These are phyloP conservation scores for Pseudomyrmex flavicornis DNA, from an alignment of 1,140 invertebrate genomes.

Conservation along the genomic window DNA sequence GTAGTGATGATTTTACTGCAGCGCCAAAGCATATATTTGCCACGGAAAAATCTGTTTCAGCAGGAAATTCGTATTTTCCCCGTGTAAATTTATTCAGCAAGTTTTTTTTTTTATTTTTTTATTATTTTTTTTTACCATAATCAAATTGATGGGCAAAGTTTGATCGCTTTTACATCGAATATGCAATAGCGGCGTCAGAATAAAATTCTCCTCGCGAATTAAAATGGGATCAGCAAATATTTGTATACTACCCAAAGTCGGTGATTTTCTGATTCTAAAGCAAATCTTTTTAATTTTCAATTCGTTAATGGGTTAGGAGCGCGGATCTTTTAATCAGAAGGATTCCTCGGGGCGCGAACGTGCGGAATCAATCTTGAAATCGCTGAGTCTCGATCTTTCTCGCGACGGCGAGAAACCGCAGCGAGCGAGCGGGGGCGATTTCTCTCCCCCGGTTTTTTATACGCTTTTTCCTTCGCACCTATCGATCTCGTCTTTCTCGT, in stretches of 20 bases:
- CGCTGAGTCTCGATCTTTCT: slow-evolving; percentile 55
- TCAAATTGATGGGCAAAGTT: too few relatives aligned
- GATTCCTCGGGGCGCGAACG: slow-evolving; percentile 13
- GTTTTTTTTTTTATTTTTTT: too few relatives aligned
- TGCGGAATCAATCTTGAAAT: slow-evolving; percentile 56
- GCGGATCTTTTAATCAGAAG: slow-evolving; percentile 36
- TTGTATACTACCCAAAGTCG: background rate
- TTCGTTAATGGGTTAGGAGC: slow-evolving; percentile 30
- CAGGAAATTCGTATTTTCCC: too few relatives aligned
- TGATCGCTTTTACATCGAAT: slow-evolving; percentile 6
- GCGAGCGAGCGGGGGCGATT: slow-evolving; percentile 13
- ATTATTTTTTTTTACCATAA: background rate
- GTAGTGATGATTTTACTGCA: background rate
- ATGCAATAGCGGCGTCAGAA: background rate
- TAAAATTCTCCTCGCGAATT: slow-evolving; percentile 1
- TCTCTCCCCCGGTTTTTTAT: slow-evolving; percentile 37
- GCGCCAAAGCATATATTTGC: too few relatives aligned
- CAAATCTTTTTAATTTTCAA: slow-evolving; percentile 43
- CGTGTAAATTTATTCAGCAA: too few relatives aligned
- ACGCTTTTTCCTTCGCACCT: slow-evolving; percentile 41
- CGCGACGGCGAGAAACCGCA: slow-evolving; percentile 51
- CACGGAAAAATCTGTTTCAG: slow-evolving; percentile 1
- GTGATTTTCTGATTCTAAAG: slow-evolving; percentile 4
- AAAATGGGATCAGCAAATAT: slow-evolving; percentile 55
- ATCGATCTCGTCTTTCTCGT: slow-evolving; percentile 52